These are phyloP conservation scores for Opisthocomus hoazin DNA, from an alignment of 2,113 vertebrate species.

Conservation along the genomic window DNA sequence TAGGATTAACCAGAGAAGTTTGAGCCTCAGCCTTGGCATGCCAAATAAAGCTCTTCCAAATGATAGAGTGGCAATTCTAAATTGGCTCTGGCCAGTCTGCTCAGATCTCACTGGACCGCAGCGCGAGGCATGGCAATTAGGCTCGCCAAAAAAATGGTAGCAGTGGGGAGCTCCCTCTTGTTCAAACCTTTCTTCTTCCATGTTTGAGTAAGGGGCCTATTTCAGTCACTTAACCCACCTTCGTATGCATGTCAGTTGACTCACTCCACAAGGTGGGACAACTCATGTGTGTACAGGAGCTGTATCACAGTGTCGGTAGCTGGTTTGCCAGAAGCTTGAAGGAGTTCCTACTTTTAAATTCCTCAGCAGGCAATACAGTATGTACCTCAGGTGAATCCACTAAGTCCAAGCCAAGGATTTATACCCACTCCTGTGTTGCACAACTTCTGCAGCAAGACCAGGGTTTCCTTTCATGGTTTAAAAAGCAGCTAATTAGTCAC, in stretches of 20 bases:
- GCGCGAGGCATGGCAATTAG: not conserved
- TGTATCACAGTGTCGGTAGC: rapidly evolving
- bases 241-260: not conserved
- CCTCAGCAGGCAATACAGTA: not conserved
- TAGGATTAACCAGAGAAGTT: constrained; percentile 19
- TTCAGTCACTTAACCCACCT: not conserved
- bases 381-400: not conserved
- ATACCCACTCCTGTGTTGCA: not conserved
- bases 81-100: not conserved
- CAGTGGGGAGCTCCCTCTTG: not conserved
- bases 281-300: not conserved
- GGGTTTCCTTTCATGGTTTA: not conserved
- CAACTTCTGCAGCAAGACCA: not conserved
- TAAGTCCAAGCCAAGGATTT: not conserved
- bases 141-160: not conserved
- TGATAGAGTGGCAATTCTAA: constrained; percentile 63
- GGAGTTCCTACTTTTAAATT: not conserved
- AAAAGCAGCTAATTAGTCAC: not conserved
- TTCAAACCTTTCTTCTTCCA: constrained; percentile 16
- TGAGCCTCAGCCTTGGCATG: not conserved
- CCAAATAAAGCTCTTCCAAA: constrained; percentile 65
- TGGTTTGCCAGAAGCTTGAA: not conserved
- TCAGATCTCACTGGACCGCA: constrained; percentile 7
- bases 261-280: not conserved
- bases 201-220: not conserved